Percentiles rank a stretch among this genome's conserved stretches.
These are phyloP conservation scores for Melanotaenia nigrans DNA, from an alignment of 2,797 vertebrate species.

Conservation along the genomic window DNA sequence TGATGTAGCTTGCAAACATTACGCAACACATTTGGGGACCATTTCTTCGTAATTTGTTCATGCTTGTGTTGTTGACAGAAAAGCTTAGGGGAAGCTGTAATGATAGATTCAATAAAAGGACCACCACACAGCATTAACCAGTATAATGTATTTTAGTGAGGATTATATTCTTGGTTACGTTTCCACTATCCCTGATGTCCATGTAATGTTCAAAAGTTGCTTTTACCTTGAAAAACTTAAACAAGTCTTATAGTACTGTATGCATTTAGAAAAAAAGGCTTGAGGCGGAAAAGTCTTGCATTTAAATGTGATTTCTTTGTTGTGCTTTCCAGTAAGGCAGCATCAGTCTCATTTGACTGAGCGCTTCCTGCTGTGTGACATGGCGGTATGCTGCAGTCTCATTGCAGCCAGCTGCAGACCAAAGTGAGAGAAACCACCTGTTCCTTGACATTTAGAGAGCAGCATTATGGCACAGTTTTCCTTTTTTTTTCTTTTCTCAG, in stretches of 20 bases:
- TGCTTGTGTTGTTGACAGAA: not conserved
- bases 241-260: not conserved
- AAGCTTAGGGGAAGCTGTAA: not conserved
- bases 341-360: slow-evolving; percentile 4
- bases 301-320: not conserved
- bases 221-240: not conserved
- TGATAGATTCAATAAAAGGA: not conserved
- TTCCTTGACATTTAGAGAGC: not conserved
- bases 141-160: not conserved
- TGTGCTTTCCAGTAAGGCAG: not conserved
- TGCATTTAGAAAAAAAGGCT: not conserved
- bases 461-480: not conserved
- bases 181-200: not conserved
- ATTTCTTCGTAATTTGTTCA: not conserved
- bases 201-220: not conserved
- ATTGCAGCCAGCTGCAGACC: no score
- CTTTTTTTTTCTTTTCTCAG: slow-evolving; percentile 12
- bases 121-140: not conserved
- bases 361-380: slow-evolving; percentile 38
- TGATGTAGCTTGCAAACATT: slow-evolving; percentile 9
- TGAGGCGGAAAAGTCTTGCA: not conserved
- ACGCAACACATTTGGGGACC: not conserved
- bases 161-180: no score
- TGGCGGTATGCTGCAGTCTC: slow-evolving; percentile 9
- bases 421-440: slow-evolving; percentile 43